Evolutionary conservation across 2,113 vertebrate species (phyloP).

Genomic region (pig (Sus scrofa)): DNA sequence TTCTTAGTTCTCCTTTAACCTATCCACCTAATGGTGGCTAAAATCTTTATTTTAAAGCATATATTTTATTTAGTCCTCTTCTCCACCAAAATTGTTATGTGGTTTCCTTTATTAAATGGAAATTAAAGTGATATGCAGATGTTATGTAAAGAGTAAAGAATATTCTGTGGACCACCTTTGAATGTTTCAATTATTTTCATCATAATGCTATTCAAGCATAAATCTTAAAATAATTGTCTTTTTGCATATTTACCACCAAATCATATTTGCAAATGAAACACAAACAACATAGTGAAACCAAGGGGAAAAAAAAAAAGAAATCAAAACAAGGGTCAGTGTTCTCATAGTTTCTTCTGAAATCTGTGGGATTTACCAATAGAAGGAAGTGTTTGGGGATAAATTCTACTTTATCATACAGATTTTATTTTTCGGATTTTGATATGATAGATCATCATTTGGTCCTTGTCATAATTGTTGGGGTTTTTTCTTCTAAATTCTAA

Average conservation of each 20-base stretch:
- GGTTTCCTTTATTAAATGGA: neutral
- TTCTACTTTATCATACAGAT: neutral
- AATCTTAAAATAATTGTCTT: neutral
- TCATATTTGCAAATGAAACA: conserved; percentile 13
- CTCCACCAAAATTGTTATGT: neutral
- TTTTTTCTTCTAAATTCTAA: neutral
- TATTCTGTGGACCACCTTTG: neutral
- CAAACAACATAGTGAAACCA: neutral
- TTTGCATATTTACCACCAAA: neutral
- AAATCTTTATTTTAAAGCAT: neutral
- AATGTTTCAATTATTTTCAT: conserved; percentile 36
- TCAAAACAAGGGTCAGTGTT: neutral
- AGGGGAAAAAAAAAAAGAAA: neutral
- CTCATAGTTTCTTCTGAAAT: conserved; percentile 35
- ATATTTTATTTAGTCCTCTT: conserved; percentile 18
- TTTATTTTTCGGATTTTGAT: neutral
- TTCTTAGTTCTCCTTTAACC: neutral
- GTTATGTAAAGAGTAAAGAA: conserved; percentile 39
- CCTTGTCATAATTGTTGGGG: neutral
- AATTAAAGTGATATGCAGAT: neutral
- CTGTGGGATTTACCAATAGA: neutral
- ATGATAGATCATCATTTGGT: neutral
- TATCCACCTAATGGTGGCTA: neutral
- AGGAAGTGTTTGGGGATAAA: neutral
- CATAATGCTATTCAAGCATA: neutral